These are phyloP conservation scores for Strongylocentrotus purpuratus DNA, from an alignment of 35 echinoderm and acorn worm species.

Conservation along the genomic window DNA sequence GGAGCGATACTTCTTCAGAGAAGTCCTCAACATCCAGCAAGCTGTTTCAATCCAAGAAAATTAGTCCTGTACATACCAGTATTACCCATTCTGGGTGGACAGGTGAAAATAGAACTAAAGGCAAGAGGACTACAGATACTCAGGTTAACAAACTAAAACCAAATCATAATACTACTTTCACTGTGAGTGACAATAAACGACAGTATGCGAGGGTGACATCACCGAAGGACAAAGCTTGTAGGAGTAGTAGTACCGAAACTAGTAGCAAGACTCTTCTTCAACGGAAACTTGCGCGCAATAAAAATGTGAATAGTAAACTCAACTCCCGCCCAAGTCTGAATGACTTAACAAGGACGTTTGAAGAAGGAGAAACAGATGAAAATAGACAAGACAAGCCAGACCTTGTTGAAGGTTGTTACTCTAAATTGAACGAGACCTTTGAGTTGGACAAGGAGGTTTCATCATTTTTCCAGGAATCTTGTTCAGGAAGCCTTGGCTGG, in stretches of 20 bases:
- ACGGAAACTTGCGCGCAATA: slow-evolving; percentile 50
- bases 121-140: slow-evolving; percentile 27
- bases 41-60: slow-evolving; percentile 77
- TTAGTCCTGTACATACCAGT: slow-evolving; percentile 77
- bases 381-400: slow-evolving; percentile 20
- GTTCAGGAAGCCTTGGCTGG: slow-evolving; percentile 47
- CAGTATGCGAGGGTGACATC: slow-evolving; percentile 42
- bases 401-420: slow-evolving; percentile 52
- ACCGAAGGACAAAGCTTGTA: slow-evolving; percentile 36
- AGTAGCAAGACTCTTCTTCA: slow-evolving; percentile 44
- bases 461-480: slow-evolving; percentile 41
- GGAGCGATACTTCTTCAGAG: slow-evolving; percentile 45
- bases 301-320: slow-evolving; percentile 50
- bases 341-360: slow-evolving; percentile 65
- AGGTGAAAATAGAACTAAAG: slow-evolving; percentile 61
- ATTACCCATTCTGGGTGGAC: slow-evolving; percentile 82
- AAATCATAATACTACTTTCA: slow-evolving; percentile 55
- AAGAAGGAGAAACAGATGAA: slow-evolving; percentile 41
- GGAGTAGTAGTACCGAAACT: slow-evolving; percentile 26
- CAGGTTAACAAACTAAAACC: slow-evolving; percentile 41
- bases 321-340: slow-evolving; percentile 71
- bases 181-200: slow-evolving; percentile 31
- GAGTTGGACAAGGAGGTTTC: slow-evolving; percentile 51
- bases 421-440: slow-evolving; percentile 65
- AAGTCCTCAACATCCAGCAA: slow-evolving; percentile 75